Percentiles rank a stretch among this genome's conserved stretches.
Evolutionary conservation across 2,113 vertebrate species (phyloP).

Genomic region (Phaethon lepturus): DNA sequence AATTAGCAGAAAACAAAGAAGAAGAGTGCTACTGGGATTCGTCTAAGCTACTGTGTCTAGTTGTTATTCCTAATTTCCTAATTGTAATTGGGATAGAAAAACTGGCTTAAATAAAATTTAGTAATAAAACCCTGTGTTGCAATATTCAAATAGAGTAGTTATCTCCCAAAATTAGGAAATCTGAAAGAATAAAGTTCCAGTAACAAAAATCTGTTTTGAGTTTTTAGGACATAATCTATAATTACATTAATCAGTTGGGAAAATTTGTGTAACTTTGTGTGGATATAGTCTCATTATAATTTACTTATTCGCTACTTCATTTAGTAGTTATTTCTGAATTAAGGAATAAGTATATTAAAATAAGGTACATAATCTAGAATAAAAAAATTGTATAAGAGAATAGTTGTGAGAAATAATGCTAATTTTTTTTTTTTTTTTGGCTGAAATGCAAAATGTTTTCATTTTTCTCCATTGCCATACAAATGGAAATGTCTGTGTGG

Average conservation of each 20-base stretch:
- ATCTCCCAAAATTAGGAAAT: neutral
- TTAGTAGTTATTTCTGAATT: neutral
- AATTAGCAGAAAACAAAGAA: constrained; percentile 20
- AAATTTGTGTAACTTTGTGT: neutral
- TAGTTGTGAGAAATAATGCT: neutral
- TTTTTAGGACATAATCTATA: neutral
- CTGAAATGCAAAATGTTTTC: neutral
- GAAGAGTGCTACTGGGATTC: neutral
- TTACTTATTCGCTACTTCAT: neutral
- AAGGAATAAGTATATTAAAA: neutral
- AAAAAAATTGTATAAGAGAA: neutral
- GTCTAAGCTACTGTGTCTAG: neutral
- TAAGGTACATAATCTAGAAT: neutral
- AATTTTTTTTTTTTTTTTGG: neutral
- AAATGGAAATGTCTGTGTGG: neutral
- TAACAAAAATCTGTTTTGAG: neutral
- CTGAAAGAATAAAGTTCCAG: neutral
- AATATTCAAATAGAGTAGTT: neutral
- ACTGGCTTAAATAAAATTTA: neutral
- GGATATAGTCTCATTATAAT: neutral
- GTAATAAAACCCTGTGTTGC: neutral
- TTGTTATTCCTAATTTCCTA: neutral
- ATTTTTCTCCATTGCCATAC: neutral
- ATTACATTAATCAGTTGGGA: neutral
- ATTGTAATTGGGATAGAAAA: neutral